These are phyloP conservation scores for Carapus acus DNA, from an alignment of 2,797 vertebrate species.

Conservation along the genomic window DNA sequence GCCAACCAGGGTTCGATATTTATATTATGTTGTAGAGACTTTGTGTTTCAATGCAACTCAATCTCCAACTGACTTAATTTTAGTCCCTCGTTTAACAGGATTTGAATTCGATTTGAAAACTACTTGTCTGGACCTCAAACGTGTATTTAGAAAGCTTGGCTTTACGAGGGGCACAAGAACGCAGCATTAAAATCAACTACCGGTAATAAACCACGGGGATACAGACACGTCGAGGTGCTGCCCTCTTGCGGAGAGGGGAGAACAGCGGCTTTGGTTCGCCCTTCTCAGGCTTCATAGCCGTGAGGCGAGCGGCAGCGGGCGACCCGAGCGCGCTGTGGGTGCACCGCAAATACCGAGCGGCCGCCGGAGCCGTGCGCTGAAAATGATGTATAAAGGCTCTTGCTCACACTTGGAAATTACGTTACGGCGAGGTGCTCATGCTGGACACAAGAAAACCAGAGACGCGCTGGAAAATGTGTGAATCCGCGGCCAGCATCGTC, in stretches of 20 bases:
- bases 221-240: neutral
- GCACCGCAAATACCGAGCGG: conserved; percentile 52
- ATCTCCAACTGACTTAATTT: too few relatives aligned
- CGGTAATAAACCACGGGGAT: neutral
- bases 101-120: too few relatives aligned
- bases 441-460: conserved; percentile 33
- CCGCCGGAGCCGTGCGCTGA: conserved; percentile 45
- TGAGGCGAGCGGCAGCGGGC: conserved; percentile 45
- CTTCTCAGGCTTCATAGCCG: conserved; percentile 33
- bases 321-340: conserved; percentile 40
- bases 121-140: neutral
- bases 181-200: conserved; percentile 27
- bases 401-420: conserved; percentile 29
- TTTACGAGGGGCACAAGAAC: conserved; percentile 23
- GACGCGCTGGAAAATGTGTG: conserved; percentile 23
- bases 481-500: conserved; percentile 39
- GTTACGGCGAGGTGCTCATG: conserved; percentile 38
- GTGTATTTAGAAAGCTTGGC: neutral
- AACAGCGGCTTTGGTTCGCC: conserved; percentile 12
- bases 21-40: too few relatives aligned
- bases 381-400: conserved; percentile 55
- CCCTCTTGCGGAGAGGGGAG: conserved; percentile 41
- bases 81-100: too few relatives aligned
- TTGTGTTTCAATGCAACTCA: too few relatives aligned
- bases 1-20: too few relatives aligned